phyloP scores from a whole-genome alignment of 2,113 vertebrate species.

The Ursus arctos region DNA sequence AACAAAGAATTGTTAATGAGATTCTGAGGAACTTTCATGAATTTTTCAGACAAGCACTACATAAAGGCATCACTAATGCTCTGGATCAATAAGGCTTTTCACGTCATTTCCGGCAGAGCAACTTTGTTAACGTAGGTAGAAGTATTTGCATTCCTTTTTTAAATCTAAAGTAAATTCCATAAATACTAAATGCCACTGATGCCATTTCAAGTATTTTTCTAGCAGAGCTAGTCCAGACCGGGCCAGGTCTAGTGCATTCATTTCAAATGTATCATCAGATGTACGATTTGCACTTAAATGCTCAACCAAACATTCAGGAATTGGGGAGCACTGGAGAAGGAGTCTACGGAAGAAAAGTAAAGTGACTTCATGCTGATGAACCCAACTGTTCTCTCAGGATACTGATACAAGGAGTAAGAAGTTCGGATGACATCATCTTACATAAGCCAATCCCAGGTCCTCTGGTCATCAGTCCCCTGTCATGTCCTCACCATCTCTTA shows the following conservation, averaged over 20 bases:
- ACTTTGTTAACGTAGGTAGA: slow-evolving; percentile 16
- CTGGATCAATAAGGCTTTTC: slow-evolving; percentile 11
- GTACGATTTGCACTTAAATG: not conserved
- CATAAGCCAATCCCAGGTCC: not conserved
- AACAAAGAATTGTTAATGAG: slow-evolving; percentile 54
- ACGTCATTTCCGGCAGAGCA: not conserved
- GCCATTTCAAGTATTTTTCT: slow-evolving; percentile 39
- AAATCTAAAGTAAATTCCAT: slow-evolving; percentile 15
- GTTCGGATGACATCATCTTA: not conserved
- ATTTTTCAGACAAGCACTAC: slow-evolving; percentile 35
- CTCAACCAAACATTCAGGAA: slow-evolving; percentile 38
- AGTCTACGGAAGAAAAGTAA: slow-evolving; percentile 25
- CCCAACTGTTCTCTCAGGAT: not conserved
- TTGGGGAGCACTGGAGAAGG: not conserved
- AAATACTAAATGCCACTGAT: slow-evolving; percentile 27
- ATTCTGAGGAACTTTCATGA: slow-evolving; percentile 20
- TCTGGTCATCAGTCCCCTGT: not conserved
- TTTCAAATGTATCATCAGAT: slow-evolving; percentile 48
- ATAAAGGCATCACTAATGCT: slow-evolving; percentile 16
- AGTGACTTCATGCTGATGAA: not conserved
- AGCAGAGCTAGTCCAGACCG: not conserved
- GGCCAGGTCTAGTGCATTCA: not conserved
- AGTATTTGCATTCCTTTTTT: slow-evolving; percentile 29
- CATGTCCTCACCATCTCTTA: not conserved
- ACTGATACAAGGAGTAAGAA: not conserved